A percentile compares a stretch with the other conserved stretches of the same genome.
Evolutionary conservation across 2,797 vertebrate species (phyloP).

Genomic region (Notolepis coatsorum): DNA sequence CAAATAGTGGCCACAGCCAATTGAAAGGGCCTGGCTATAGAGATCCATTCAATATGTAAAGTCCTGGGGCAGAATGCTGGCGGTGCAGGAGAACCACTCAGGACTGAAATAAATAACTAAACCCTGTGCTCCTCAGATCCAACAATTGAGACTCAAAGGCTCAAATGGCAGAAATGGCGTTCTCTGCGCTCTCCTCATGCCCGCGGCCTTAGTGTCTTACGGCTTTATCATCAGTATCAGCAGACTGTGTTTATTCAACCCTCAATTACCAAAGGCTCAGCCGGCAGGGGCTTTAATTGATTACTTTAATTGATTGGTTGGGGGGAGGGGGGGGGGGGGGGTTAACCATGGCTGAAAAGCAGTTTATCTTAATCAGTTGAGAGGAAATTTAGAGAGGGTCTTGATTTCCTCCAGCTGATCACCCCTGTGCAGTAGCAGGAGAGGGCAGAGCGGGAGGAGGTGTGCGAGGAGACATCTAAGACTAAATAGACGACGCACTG

Average conservation of each 20-base stretch:
- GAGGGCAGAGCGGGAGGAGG: conserved; percentile 64
- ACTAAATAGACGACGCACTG: conserved; percentile 42
- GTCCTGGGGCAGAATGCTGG: conserved; percentile 72
- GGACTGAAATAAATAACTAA: conserved; percentile 66
- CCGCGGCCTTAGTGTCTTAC: conserved; percentile 78
- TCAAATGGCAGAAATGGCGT: conserved; percentile 75
- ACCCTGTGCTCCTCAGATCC: conserved; percentile 59
- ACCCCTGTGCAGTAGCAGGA: conserved; percentile 77
- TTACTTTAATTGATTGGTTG: conserved; percentile 90
- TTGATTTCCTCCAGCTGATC: conserved; percentile 88
- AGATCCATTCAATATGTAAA: conserved; percentile 84
- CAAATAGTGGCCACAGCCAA: conserved; percentile 75
- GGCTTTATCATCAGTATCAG: conserved; percentile 81
- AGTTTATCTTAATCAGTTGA: conserved; percentile 90
- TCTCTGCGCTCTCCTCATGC: conserved; percentile 74
- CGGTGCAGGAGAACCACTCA: conserved; percentile 64
- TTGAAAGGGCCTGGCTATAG: conserved; percentile 75
- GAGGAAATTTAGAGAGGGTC: conserved; percentile 84
- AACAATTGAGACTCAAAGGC: conserved; percentile 71
- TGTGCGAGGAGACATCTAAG: conserved; percentile 61
- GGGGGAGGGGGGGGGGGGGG: no score
- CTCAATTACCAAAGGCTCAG: conserved; percentile 86
- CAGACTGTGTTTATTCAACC: conserved; percentile 85
- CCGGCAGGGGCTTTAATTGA: conserved; percentile 89
- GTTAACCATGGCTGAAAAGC: conserved; percentile 88